Base-by-base conservation (phyloP, 2,888 invertebrate species). In the Serripes groenlandicus region DNA sequence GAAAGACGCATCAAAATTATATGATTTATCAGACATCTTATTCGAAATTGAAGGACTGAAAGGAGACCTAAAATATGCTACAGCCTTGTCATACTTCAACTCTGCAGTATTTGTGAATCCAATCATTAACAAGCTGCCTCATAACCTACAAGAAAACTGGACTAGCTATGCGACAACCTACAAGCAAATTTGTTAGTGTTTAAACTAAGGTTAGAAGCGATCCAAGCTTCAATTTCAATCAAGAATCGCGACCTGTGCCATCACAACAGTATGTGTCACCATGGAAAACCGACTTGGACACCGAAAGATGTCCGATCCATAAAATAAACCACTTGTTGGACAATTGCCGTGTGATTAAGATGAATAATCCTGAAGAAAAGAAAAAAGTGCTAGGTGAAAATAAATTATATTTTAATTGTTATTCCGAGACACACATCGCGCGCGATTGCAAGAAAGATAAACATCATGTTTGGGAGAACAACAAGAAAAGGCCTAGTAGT, bases 111-210 rank as follows among this genome's bases (percentile, higher is more conserved):
- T 74, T 54, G 56, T 80, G 18, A 64, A 68, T 32, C 74, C 74
- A 2, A 34, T 80, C 18, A 68, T 83, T 4, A n/a, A 70, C 21
- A 83, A 83, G 34, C 66, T 83, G 21, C 79, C 80, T 15, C 23
- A 37, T 32, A 28, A 49, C 30, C n/a, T 80, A 21, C 76, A 80
- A 15, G 77, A 80, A 28, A 80, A 77, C 35, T 83, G 83, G 80
- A 62, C 34, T 0, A 30, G 73, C 21, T 3, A 54, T 28, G 77
- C 74, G 2, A 23, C 49, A 4, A 76, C 4, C 11, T 73, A 77
- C 62, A 77, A 81, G 42, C 62, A 26, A 70, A n/a, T 71, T 70
- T 70, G 68, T 77, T 15, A n/a, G 58, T 32, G 77, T 77, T 21
- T 26, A 37, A 21, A 72, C 76, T 26, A 54, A 30, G 30, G 49